These are phyloP conservation scores for Cololabis saira DNA, from an alignment of 2,113 vertebrate species.

Conservation along the genomic window DNA sequence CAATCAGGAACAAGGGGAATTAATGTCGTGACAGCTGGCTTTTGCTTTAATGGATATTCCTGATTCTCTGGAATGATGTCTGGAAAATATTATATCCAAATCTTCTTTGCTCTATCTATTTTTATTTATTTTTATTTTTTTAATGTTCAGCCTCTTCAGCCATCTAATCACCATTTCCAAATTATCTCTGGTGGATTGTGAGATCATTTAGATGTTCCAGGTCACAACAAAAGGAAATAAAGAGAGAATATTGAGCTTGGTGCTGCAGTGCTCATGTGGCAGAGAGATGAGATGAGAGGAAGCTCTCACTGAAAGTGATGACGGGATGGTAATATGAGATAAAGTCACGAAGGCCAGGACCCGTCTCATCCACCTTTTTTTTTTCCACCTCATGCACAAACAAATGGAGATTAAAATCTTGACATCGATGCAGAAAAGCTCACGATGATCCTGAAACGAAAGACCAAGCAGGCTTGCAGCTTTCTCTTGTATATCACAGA, in stretches of 20 bases:
- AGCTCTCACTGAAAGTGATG: constrained; percentile 72
- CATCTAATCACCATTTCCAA: background rate
- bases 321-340: constrained; percentile 73
- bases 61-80: constrained; percentile 22
- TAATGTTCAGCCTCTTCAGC: background rate
- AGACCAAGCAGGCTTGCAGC: constrained; percentile 26
- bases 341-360: constrained; percentile 62
- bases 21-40: constrained; percentile 56
- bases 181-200: background rate
- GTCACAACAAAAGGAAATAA: constrained; percentile 18
- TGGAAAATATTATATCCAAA: constrained; percentile 30
- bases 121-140: background rate
- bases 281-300: constrained; percentile 56
- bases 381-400: constrained; percentile 21
- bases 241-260: constrained; percentile 20
- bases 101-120: background rate
- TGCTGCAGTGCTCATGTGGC: constrained; percentile 48
- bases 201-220: constrained; percentile 19
- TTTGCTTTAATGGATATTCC: constrained; percentile 49
- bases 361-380: constrained; percentile 55
- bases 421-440: constrained; percentile 30
- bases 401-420: constrained; percentile 13
- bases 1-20: constrained; percentile 38
- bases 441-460: constrained; percentile 53
- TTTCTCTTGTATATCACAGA: constrained; percentile 34